Conservation (phyloP, 2,888 invertebrate genomes). For the Branchellion lobata region DNA sequence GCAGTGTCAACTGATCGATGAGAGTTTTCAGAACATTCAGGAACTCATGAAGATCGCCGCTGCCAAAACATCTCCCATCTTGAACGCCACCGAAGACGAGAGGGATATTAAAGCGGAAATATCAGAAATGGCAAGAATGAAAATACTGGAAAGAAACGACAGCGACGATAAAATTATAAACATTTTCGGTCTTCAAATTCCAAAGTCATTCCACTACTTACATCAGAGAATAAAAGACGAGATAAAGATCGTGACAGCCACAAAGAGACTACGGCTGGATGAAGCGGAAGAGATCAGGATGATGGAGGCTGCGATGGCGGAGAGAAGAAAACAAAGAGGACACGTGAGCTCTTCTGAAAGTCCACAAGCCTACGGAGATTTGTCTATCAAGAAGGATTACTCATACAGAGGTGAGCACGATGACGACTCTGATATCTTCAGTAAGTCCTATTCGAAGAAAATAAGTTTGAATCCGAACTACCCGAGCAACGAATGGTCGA, state of each 20-base stretch:
- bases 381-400: conserved; percentile 3
- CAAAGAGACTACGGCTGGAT: conserved; percentile 44
- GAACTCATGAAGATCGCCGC: conserved; percentile 30
- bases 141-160: conserved; percentile 18
- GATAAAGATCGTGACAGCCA: conserved; percentile 48
- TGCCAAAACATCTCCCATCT: conserved; percentile 24
- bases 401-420: background rate
- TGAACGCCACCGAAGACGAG: background rate
- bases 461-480: background rate
- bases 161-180: conserved; percentile 21
- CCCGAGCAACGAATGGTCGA: conserved; percentile 23
- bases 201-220: conserved; percentile 31
- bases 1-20: conserved; percentile 6
- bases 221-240: conserved; percentile 47
- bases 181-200: conserved; percentile 34
- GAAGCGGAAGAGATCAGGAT: conserved; percentile 46
- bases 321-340: conserved; percentile 39
- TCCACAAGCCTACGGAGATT: background rate
- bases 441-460: background rate
- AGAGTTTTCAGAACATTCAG: conserved; percentile 26
- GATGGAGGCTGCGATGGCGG: conserved; percentile 47
- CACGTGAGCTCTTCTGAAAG: conserved; percentile 1
- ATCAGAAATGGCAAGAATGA: background rate
- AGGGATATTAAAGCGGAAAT: background rate
- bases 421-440: background rate